These are phyloP conservation scores for Gymnothorax javanicus DNA, from an alignment of 2,797 vertebrate genomes.

Conservation along the genomic window DNA sequence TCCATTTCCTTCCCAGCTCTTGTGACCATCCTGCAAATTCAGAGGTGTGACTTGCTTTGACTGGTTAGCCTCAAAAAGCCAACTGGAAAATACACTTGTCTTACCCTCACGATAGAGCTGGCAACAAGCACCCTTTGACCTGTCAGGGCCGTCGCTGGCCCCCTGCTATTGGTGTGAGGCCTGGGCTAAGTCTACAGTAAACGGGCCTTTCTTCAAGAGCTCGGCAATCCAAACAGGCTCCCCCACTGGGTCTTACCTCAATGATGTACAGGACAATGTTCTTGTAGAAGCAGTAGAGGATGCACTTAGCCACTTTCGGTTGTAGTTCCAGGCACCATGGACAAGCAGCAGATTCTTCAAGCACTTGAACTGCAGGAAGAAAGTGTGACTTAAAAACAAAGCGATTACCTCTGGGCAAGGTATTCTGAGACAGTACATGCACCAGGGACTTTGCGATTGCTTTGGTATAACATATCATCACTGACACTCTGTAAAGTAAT, in stretches of 20 bases:
- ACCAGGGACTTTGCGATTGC: neutral
- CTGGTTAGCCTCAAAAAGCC: constrained; percentile 15
- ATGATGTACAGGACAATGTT: constrained; percentile 93
- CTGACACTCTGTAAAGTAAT: constrained; percentile 39
- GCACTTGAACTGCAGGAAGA: constrained; percentile 79
- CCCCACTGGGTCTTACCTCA: constrained; percentile 60
- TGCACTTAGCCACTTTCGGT: constrained; percentile 91
- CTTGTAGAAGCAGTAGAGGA: constrained; percentile 96
- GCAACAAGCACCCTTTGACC: constrained; percentile 58
- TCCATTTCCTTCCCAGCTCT: neutral
- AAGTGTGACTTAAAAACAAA: constrained; percentile 53
- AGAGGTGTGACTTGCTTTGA: neutral
- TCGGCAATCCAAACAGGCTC: neutral
- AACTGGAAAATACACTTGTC: constrained; percentile 65
- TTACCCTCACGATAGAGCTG: constrained; percentile 52
- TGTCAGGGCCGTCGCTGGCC: constrained; percentile 59
- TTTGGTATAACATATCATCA: constrained; percentile 49
- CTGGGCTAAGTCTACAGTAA: constrained; percentile 65
- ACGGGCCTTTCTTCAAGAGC: neutral
- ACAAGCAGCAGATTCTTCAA: constrained; percentile 88
- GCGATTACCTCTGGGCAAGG: neutral
- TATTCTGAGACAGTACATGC: neutral
- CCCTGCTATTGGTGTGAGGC: constrained; percentile 52
- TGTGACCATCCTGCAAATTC: neutral
- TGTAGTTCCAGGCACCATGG: constrained; percentile 94